phyloP scores from a whole-genome alignment of 2,113 vertebrate species.

The Deroptyus accipitrinus region DNA sequence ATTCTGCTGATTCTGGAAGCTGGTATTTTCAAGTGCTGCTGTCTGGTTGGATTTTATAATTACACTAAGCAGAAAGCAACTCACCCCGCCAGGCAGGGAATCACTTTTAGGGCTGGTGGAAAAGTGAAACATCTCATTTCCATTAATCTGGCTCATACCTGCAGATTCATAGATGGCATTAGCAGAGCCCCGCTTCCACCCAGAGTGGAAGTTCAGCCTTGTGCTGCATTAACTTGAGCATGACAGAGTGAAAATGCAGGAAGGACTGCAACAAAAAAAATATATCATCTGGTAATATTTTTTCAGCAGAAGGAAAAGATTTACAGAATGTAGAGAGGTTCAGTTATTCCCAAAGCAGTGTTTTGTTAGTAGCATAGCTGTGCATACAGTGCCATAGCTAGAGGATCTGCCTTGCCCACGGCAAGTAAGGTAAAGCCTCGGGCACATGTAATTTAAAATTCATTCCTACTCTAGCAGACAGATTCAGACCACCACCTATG shows the following conservation, averaged over 20 bases:
- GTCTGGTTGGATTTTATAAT: constrained; percentile 37
- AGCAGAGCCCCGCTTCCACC: constrained; percentile 5
- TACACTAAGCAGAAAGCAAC: constrained; percentile 7
- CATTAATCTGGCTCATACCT: constrained; percentile 47
- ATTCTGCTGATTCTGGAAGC: neutral
- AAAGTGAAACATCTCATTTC: constrained; percentile 58
- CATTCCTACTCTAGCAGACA: constrained; percentile 53
- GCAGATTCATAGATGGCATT: constrained; percentile 46
- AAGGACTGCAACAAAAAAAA: neutral
- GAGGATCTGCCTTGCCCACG: constrained; percentile 63
- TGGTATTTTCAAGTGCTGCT: neutral
- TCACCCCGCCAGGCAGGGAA: neutral
- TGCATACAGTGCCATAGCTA: constrained; percentile 29
- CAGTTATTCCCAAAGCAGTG: constrained; percentile 50
- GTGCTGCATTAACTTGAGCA: constrained; percentile 33
- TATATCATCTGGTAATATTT: neutral
- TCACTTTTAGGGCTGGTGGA: neutral
- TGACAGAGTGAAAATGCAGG: constrained; percentile 4
- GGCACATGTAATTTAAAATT: constrained; percentile 68
- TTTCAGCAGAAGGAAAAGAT: constrained; percentile 35
- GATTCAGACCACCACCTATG: constrained; percentile 57
- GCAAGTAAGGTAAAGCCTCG: constrained; percentile 67
- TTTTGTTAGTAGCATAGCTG: constrained; percentile 55
- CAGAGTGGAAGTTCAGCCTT: constrained; percentile 37
- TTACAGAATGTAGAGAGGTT: constrained; percentile 48